phyloP scores from a whole-genome alignment of 2,797 vertebrate species.

The Kryptopterus vitreolus region DNA sequence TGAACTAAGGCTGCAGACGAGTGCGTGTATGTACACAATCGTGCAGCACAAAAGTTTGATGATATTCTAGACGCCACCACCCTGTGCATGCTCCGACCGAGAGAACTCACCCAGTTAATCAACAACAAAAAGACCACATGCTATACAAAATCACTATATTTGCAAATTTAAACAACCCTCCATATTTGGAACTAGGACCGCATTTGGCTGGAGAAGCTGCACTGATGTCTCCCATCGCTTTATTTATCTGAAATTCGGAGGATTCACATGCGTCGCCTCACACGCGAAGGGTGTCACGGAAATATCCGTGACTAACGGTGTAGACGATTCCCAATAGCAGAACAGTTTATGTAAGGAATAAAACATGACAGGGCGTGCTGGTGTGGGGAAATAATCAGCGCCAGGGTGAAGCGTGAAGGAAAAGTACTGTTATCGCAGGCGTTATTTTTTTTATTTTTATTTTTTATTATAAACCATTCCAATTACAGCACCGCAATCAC shows the following conservation, averaged over 20 bases:
- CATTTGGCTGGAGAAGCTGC: not conserved
- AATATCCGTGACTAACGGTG: not conserved
- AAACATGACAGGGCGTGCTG: not conserved
- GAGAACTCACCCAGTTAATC: conserved; percentile 23
- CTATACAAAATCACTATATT: not conserved
- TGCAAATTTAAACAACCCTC: not conserved
- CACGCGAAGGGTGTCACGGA: conserved; percentile 22
- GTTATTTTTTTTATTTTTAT: no score
- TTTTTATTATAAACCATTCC: no score
- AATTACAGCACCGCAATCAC: not conserved
- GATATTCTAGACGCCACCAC: conserved; percentile 24
- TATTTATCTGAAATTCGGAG: conserved; percentile 1
- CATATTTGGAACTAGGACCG: not conserved
- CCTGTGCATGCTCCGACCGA: conserved; percentile 32
- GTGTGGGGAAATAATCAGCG: not conserved
- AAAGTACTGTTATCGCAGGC: not conserved
- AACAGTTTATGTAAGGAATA: conserved; percentile 4
- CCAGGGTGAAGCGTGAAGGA: not conserved
- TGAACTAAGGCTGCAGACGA: not conserved
- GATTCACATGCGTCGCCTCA: not conserved
- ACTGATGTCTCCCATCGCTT: not conserved
- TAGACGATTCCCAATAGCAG: not conserved
- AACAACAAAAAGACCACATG: conserved; percentile 22
- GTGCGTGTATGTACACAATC: not conserved
- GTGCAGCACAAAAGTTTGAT: not conserved